Evolutionary conservation across 2,113 vertebrate species (phyloP), one percentile per base, ranked within the genome.

Genomic region (Orycteropus afer): DNA sequence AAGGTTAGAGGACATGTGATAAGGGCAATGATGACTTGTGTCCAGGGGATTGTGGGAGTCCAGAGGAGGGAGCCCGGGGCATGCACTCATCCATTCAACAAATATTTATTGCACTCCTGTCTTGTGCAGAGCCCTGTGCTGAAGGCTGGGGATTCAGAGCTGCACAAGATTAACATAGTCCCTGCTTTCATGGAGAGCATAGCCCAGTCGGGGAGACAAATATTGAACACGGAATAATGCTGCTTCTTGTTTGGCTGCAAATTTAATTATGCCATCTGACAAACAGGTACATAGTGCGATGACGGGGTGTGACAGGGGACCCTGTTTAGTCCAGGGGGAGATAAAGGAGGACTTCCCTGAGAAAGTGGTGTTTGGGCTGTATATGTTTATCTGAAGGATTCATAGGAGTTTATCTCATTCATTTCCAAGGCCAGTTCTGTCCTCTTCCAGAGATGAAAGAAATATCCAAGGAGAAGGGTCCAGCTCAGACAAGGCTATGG

Each of bases 201-300:
- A n/a, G 53, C 45, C 80, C 25, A 0, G 1, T 2, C 11, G 22
- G 25, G 15, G 20, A 23, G 7, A 25, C 18, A 27, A 1, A 5
- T 0, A 0, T 0, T 4, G 5, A 1, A 5, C 3, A 2, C n/a
- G 0, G n/a, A 3, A 2, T 13, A 29, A 20, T 0, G 0, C 13
- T n/a, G 0, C 10, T 63, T 65, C 51, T 7, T 23, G 13, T 49
- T 81, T 67, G 53, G 34, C 4, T 40, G 63, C 69, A 11, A 78
- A 65, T 12, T 82, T 12, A 27, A 25, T 37, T 22, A 65, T 12
- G 8, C 40, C 73, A 7, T 25, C 20, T 4, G 69, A 67, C 22
- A 71, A 59, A 32, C 23, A 2, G 22, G 37, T 22, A 14, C 37
- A 4, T 17, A 18, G 0, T 22, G 57, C 3, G 0, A 4, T 34